Conservation (phyloP, 2,888 invertebrate species). For the Drosophila dives region DNA sequence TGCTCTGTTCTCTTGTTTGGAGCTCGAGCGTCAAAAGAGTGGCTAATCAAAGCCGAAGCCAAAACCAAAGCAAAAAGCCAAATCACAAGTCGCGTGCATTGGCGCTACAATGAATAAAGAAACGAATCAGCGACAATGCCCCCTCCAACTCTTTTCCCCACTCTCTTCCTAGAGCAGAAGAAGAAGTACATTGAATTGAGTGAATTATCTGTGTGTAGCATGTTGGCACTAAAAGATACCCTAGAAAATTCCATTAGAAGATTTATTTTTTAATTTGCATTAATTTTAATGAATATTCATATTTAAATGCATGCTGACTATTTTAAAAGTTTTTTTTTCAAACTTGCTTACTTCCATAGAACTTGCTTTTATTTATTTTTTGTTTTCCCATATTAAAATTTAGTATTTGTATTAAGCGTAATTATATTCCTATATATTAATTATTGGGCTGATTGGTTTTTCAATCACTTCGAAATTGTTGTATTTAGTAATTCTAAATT, state of each 20-base stretch:
- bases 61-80: slow-evolving; percentile 7
- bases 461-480: neutral
- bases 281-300: neutral
- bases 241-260: slow-evolving; percentile 12
- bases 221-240: slow-evolving; percentile 25
- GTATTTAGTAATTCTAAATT: neutral
- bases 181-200: slow-evolving; percentile 14
- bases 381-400: neutral
- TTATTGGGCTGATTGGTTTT: neutral
- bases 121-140: slow-evolving; percentile 54
- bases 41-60: slow-evolving; percentile 24
- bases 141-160: slow-evolving; percentile 51
- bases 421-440: neutral
- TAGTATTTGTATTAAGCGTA: no score
- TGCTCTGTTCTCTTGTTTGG: slow-evolving; percentile 15
- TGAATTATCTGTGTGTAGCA: slow-evolving; percentile 3
- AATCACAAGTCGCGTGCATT: slow-evolving; percentile 64
- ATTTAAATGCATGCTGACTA: neutral
- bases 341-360: no score
- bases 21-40: slow-evolving; percentile 8
- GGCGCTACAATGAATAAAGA: slow-evolving; percentile 62
- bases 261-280: neutral
- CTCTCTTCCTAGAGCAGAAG: neutral
- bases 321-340: neutral
- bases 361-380: no score